phyloP scores from a whole-genome alignment of 2,797 vertebrate species.

The Acanthurus tractus region DNA sequence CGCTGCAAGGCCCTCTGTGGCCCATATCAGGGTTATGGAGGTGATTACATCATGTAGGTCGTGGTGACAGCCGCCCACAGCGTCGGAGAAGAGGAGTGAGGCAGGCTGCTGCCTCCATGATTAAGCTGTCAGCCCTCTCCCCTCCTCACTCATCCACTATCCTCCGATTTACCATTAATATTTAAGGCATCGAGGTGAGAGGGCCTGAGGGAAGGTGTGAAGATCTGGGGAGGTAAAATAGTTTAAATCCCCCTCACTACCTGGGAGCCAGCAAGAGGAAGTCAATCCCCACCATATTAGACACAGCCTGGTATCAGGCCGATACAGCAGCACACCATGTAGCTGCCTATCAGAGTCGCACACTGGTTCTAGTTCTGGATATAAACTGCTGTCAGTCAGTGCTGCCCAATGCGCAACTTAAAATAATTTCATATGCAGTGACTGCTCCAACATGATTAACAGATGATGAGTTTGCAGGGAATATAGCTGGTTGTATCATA shows the following conservation, averaged over 20 bases:
- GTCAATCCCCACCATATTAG: conserved; percentile 80
- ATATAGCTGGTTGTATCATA: conserved; percentile 39
- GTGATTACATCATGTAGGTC: conserved; percentile 87
- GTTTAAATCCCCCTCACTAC: conserved; percentile 80
- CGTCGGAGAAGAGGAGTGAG: conserved; percentile 62
- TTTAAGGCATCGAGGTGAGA: conserved; percentile 82
- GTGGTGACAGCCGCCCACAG: conserved; percentile 83
- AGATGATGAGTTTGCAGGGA: conserved; percentile 50
- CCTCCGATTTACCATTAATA: conserved; percentile 83
- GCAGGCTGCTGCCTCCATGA: conserved; percentile 77
- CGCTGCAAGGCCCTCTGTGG: conserved; percentile 63
- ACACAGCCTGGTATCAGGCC: conserved; percentile 80
- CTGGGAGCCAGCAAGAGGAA: conserved; percentile 70
- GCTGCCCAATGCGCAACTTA: conserved; percentile 37
- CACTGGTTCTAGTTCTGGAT: conserved; percentile 54
- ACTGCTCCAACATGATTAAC: conserved; percentile 55
- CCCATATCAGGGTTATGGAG: conserved; percentile 80
- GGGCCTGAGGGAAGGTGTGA: conserved; percentile 80
- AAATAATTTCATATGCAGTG: conserved; percentile 60
- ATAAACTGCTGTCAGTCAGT: conserved; percentile 56
- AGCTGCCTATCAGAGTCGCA: conserved; percentile 62
- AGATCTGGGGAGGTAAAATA: conserved; percentile 82
- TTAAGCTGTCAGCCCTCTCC: conserved; percentile 84
- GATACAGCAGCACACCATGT: conserved; percentile 68
- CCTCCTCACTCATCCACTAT: conserved; percentile 73